Conservation (phyloP, 2,888 invertebrate species). For the Drosophila engyochracea region DNA sequence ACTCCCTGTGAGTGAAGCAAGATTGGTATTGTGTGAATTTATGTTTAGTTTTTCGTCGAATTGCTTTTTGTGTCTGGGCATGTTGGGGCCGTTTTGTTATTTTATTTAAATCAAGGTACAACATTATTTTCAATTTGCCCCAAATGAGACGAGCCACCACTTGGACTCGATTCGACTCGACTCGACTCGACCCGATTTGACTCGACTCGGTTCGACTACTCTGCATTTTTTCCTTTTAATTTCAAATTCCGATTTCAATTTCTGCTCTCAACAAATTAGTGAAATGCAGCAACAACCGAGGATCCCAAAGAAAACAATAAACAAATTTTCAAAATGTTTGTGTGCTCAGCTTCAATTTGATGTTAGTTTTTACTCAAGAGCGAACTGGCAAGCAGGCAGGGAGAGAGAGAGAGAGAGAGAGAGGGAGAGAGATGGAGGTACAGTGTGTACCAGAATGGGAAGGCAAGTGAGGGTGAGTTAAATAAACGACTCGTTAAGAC, state of each 20-base stretch:
- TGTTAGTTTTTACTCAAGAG: constrained; percentile 44
- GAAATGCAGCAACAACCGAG: constrained; percentile 53
- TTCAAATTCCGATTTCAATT: constrained; percentile 57
- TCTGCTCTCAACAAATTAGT: constrained; percentile 58
- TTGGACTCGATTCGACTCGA: constrained; percentile 4
- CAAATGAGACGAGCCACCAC: constrained; percentile 26
- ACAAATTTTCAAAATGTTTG: constrained; percentile 72
- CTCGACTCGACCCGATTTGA: not conserved
- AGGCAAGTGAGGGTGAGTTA: constrained; percentile 50
- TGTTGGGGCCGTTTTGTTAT: constrained; percentile 59
- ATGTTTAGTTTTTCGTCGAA: constrained; percentile 74
- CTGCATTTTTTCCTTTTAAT: constrained; percentile 50
- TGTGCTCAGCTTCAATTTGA: constrained; percentile 63
- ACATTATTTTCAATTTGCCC: constrained; percentile 67
- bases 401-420: not conserved
- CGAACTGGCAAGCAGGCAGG: not conserved
- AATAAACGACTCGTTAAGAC: constrained; percentile 82
- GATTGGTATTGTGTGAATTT: constrained; percentile 56
- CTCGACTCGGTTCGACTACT: not conserved
- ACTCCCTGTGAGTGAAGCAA: constrained; percentile 35
- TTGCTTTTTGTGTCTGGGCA: constrained; percentile 23
- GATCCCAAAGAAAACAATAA: constrained; percentile 77
- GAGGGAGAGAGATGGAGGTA: constrained; percentile 2
- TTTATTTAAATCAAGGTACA: constrained; percentile 80
- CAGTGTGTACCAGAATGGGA: not conserved